phyloP scores from a whole-genome alignment of 2,888 invertebrate species.

The Phalera bucephala region DNA sequence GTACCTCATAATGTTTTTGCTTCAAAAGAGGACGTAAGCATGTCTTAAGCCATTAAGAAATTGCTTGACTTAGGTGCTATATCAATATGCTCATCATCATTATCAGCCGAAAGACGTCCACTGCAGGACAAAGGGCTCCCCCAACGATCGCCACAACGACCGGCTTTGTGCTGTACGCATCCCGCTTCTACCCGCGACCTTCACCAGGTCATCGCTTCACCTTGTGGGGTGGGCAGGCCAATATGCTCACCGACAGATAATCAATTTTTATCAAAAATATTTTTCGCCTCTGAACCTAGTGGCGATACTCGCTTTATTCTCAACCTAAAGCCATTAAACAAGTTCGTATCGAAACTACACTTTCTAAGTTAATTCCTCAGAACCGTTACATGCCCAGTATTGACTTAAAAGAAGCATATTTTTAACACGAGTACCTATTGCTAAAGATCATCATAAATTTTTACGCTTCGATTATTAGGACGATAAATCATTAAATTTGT shows the following conservation, averaged over 20 bases:
- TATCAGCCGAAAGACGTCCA: too few relatives aligned
- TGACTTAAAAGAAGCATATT: constrained; percentile 1
- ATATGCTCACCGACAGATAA: neutral
- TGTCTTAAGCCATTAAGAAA: neutral
- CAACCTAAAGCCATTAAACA: constrained; percentile 13
- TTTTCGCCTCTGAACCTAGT: constrained; percentile 7
- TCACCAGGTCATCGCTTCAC: too few relatives aligned
- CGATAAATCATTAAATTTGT: constrained; percentile 1
- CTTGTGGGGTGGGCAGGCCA: too few relatives aligned
- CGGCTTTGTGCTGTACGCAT: too few relatives aligned
- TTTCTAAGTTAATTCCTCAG: neutral
- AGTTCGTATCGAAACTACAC: constrained; percentile 1
- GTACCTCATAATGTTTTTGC: neutral
- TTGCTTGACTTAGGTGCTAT: neutral
- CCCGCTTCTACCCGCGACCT: too few relatives aligned
- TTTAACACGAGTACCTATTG: neutral
- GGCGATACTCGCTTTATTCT: constrained; percentile 10
- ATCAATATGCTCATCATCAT: constrained; percentile 13
- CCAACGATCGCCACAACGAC: too few relatives aligned
- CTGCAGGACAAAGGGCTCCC: too few relatives aligned
- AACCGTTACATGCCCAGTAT: neutral
- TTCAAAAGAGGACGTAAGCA: neutral
- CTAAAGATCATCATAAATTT: too few relatives aligned
- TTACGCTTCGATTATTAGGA: constrained; percentile 13
- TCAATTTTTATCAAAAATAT: constrained; percentile 13